These are phyloP conservation scores for Dasypogon diadema DNA, from an alignment of 2,888 invertebrate species.

Conservation along the genomic window DNA sequence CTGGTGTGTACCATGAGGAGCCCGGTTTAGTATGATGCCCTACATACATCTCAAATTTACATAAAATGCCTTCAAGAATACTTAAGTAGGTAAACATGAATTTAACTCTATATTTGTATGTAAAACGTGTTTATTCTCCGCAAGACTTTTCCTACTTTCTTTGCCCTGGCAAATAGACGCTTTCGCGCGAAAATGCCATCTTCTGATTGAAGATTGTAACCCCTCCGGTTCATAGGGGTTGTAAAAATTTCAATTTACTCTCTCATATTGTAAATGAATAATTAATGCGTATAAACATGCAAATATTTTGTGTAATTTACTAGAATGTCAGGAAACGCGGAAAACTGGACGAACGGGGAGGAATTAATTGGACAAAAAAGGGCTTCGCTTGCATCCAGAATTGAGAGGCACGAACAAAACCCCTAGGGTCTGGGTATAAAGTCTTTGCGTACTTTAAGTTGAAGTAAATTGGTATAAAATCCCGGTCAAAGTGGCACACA, in stretches of 20 bases:
- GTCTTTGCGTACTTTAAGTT: no score
- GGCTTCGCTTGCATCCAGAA: no score
- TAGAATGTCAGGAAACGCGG: no score
- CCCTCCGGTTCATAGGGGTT: neutral
- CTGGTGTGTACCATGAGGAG: neutral
- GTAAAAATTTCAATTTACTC: conserved; percentile 40
- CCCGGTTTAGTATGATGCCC: neutral
- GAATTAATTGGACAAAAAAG: no score
- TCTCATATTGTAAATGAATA: conserved; percentile 39
- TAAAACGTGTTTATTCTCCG: conserved; percentile 41
- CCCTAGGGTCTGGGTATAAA: no score
- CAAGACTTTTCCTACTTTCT: conserved; percentile 31
- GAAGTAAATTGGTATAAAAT: no score
- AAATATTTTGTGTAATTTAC: no score
- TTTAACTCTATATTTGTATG: conserved; percentile 49
- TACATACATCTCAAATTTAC: conserved; percentile 38
- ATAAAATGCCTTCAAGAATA: conserved; percentile 49
- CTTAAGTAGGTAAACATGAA: conserved; percentile 49
- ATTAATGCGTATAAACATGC: conserved; percentile 21
- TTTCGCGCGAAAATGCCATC: conserved; percentile 27
- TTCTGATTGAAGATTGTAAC: conserved; percentile 24
- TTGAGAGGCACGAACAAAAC: no score
- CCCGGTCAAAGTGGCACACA: no score
- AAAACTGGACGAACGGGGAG: no score
- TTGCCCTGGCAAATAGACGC: conserved; percentile 31